A percentile compares a stretch with the other conserved stretches of the same genome.
Conservation (phyloP, 2,113 vertebrate species). For the Dinomys branickii region DNA sequence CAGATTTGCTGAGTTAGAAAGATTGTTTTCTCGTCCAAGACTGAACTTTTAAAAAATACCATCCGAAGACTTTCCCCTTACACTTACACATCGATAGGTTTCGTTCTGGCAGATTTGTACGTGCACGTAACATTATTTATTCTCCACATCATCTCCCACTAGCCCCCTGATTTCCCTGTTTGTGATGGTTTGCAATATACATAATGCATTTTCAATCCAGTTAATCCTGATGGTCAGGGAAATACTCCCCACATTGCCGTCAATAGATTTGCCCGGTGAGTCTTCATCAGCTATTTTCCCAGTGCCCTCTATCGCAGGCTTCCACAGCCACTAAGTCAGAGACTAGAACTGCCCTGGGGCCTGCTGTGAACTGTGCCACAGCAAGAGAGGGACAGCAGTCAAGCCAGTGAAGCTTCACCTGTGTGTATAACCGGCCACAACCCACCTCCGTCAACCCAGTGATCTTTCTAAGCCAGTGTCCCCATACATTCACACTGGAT, state of each 20-base stretch:
- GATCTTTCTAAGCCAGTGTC: not conserved
- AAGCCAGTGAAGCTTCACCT: not conserved
- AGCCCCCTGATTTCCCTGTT: not conserved
- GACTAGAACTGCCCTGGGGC: not conserved
- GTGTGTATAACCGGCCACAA: too few relatives aligned
- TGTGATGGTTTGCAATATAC: not conserved
- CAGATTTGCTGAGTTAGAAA: not conserved
- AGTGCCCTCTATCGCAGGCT: not conserved
- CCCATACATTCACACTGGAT: not conserved
- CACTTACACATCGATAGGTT: not conserved
- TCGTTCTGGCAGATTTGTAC: not conserved
- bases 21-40: not conserved
- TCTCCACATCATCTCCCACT: not conserved
- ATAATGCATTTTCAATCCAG: not conserved
- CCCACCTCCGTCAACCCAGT: not conserved
- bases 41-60: not conserved
- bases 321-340: not conserved
- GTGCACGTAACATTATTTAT: not conserved
- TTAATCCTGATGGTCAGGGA: not conserved
- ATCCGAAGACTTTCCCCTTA: not conserved
- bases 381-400: not conserved
- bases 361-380: not conserved
- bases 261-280: not conserved
- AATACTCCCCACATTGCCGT: not conserved
- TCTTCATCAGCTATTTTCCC: not conserved